Evolutionary conservation across 2,113 vertebrate genomes (phyloP).

Genomic region (Carlito syrichta): DNA sequence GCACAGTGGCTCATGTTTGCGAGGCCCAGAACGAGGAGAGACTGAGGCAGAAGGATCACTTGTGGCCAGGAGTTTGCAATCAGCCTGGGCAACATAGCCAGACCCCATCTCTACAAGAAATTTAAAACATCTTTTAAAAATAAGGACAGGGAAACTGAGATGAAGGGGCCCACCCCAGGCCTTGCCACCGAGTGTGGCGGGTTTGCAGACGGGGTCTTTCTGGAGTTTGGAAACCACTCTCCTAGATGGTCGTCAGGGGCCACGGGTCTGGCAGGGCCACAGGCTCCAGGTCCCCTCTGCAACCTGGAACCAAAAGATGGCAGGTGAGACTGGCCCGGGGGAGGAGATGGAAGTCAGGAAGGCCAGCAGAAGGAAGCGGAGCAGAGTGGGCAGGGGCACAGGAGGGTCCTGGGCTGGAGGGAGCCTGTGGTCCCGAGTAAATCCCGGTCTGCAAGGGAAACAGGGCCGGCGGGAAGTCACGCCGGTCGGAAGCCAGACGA

Average conservation of each 20-base stretch:
- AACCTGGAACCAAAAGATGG: background rate
- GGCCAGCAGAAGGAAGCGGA: background rate
- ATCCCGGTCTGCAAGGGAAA: background rate
- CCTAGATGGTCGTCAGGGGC: accelerated
- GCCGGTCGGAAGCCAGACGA: constrained; percentile 42
- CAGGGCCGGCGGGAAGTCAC: background rate
- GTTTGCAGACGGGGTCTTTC: accelerated
- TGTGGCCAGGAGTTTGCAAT: background rate
- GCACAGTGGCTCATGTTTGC: background rate
- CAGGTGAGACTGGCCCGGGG: background rate
- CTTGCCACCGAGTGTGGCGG: accelerated
- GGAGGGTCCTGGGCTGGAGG: accelerated
- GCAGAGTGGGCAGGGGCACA: accelerated
- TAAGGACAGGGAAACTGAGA: background rate
- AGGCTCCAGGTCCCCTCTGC: too few species aligned
- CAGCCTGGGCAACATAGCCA: background rate
- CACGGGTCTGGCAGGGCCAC: too few species aligned
- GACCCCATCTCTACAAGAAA: background rate
- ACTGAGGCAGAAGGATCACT: background rate
- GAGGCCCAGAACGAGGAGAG: background rate
- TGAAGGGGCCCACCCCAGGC: background rate
- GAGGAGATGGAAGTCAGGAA: background rate
- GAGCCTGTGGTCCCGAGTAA: background rate
- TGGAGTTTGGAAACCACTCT: background rate
- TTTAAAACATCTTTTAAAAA: too few species aligned